Evolutionary conservation across 35 echinoderm and acorn worm genomes (phyloP), one percentile per base, ranked within the genome.

Genomic region (Diadema setosum): DNA sequence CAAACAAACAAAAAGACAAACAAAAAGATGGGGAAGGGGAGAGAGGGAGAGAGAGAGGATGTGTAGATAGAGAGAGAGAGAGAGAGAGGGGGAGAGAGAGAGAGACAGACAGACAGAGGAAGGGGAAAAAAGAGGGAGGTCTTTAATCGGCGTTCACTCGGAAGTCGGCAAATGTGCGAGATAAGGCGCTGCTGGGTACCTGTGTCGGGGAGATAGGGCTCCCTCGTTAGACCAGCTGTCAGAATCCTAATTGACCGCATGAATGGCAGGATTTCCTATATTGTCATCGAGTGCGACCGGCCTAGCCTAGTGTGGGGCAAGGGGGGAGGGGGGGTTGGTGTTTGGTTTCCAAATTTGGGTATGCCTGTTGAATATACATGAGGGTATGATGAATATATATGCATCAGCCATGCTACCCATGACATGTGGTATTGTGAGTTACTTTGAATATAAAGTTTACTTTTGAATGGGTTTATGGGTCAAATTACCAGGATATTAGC

Each of bases 211-310:
- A 78, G 73, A 78, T 78, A 78, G 73, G 11, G 73, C 73, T 78
- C 73, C 73, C 73, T 78, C 35, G 40, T 39, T 78, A 44, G 73
- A 41, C 33, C 73, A 78, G 73, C 73, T 78, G 73, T 78, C 73
- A 78, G 11, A 36, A 24, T 42, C 73, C 40, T 42, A 78, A 78
- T 78, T 78, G 73, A 78, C 73, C 73, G 40, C 73, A 78, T 78
- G 73, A 78, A 78, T 78, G 40, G 35, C 73, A 44, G 73, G 73
- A 78, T 78, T 41, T 78, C 73, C 73, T 78, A 41, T 6, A 78
- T 78, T 78, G 73, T 78, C 73, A 78, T 35, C 73, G 40, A 78
- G 8, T 44, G 37, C 8, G 39, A 78, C 40, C 44, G 73, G 37
- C 40, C 44, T 78, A 78, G 44, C 73, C 73, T 78, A 41, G 73